Conservation (phyloP, 2,888 invertebrate genomes). For the Lobophora halterata region DNA sequence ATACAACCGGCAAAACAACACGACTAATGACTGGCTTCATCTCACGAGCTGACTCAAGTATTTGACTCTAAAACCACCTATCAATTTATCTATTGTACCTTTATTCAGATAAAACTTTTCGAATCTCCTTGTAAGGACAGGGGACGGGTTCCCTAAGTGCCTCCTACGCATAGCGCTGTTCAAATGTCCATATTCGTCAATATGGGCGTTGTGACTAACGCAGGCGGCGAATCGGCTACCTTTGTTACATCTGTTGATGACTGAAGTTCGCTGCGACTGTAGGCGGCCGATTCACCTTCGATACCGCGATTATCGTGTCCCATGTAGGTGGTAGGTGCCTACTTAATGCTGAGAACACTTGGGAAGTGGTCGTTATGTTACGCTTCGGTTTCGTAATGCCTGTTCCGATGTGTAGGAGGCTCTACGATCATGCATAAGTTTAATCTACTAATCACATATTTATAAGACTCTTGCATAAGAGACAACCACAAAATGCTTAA, state of each 20-base stretch:
- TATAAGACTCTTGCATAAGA: slow-evolving; percentile 29
- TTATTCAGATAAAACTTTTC: slow-evolving; percentile 43
- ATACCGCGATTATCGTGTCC: slow-evolving; percentile 60
- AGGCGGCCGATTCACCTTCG: slow-evolving; percentile 76
- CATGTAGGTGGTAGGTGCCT: slow-evolving; percentile 62
- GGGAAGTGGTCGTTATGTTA: slow-evolving; percentile 50
- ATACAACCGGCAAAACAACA: too few species aligned
- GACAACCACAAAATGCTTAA: too few species aligned
- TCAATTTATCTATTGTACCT: slow-evolving; percentile 16
- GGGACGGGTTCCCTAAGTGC: slow-evolving; percentile 59
- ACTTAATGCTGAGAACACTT: slow-evolving; percentile 47
- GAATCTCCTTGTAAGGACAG: slow-evolving; percentile 57
- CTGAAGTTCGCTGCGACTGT: slow-evolving; percentile 57
- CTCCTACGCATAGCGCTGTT: slow-evolving; percentile 62
- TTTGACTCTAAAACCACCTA: too few species aligned
- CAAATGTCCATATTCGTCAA: slow-evolving; percentile 74
- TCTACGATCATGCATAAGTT: slow-evolving; percentile 30
- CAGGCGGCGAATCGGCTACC: slow-evolving; percentile 69
- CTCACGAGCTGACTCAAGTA: too few species aligned
- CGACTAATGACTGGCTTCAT: too few species aligned
- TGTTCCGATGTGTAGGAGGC: slow-evolving; percentile 48
- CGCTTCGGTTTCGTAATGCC: slow-evolving; percentile 53
- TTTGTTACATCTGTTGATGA: slow-evolving; percentile 70
- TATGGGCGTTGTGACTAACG: slow-evolving; percentile 70
- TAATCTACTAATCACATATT: slow-evolving; percentile 38